Base-by-base conservation (phyloP, 2,113 vertebrate genomes). In the Blennius ocellaris region DNA sequence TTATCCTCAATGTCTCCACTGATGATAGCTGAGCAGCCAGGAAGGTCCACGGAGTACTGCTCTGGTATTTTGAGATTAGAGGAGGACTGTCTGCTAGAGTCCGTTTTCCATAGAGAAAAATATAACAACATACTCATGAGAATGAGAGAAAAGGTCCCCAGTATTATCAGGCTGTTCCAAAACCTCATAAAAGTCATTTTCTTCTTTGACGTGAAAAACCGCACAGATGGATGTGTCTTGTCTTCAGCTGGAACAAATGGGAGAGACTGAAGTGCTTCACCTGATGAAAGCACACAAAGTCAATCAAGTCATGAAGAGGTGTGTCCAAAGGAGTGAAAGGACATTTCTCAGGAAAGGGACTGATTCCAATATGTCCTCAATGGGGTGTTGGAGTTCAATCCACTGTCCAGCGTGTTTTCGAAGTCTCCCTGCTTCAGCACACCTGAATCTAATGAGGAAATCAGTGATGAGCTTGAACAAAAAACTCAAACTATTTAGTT, bases 1-100 rank as follows among this genome's bases (percentile, higher is more conserved):
- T 15, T 54, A 0, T 90, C 92, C 0, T 36, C 8, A 0, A 7
- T 7, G 3, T 96, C 89, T 3, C 95, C 96, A 15, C 5, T 78
- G 56, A 92, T 90, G 49, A 98, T 12, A 10, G 78, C 85, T 0
- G 81, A 93, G 78, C 95, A 96, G 64, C 90, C 93, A 6, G 74
- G 79, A 38, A 91, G 62, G 52, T 94, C 90, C 30, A 21, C 50
- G 14, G 79, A 84, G 37, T 59, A 30, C 45, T 69, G 66, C 30
- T 53, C 69, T 6, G 30, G 80, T 5, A 77, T 65, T 15, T 1
- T 56, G 8, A 78, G 57, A 5, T 14, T 8, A 6, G 70, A 2
- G 1, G 0, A 3, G 4, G 45, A 5, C 6, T 16, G 41, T 1
- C 56, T 9, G 3, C 36, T 77, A 88, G 17, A 40, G 6, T 1